Conservation (phyloP, 2,113 vertebrate genomes). For the Ceratotherium simum region DNA sequence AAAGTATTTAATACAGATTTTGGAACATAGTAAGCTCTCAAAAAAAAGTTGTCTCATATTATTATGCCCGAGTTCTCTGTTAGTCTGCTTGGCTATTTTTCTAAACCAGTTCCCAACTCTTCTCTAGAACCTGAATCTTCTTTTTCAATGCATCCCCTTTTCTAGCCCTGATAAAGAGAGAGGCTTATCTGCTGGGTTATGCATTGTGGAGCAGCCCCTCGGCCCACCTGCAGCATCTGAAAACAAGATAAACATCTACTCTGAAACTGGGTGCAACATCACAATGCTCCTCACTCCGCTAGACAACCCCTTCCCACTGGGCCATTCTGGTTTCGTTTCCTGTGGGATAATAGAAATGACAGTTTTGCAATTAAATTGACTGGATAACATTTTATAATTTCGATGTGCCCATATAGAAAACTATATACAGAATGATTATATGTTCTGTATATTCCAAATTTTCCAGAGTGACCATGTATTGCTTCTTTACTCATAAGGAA, state of each 20-base stretch:
- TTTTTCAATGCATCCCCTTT: background rate
- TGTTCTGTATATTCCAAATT: background rate
- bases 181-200: background rate
- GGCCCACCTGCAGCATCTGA: background rate
- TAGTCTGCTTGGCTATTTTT: background rate
- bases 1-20: background rate
- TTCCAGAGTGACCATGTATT: background rate
- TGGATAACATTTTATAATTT: background rate
- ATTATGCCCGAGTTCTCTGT: background rate
- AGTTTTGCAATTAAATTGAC: background rate
- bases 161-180: background rate
- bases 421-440: background rate
- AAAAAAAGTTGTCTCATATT: background rate
- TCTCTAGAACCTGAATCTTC: background rate
- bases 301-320: background rate
- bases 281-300: background rate
- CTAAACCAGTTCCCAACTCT: background rate
- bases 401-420: background rate
- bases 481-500: background rate
- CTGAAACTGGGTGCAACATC: background rate
- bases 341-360: background rate
- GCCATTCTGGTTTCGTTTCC: background rate
- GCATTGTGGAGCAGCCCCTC: background rate
- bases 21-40: background rate
- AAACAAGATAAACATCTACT: background rate